Evolutionary conservation across 1,140 invertebrate genomes (phyloP), one percentile per base, ranked within the genome.

Genomic region (Saccostrea glomerata): DNA sequence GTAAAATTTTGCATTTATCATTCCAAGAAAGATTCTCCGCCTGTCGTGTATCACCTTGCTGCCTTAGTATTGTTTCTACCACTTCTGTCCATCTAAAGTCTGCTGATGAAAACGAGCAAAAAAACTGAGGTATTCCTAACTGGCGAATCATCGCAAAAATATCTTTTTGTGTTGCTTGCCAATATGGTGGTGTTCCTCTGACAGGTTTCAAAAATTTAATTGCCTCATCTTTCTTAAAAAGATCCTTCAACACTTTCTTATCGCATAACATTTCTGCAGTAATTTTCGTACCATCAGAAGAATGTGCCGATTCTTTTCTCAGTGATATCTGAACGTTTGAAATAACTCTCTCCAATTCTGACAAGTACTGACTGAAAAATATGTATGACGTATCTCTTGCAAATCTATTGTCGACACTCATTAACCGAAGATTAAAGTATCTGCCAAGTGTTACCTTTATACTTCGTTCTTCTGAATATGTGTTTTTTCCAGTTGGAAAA

Each of bases 61-160:
- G 60, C 56, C 56, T 58, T 17, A 82, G 55, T 23, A 89, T 87
- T 84, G 82, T 73, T 56, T 85, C 84, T 5, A 90, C 55, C 47
- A 90, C 25, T 85, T 90, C 86, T 17, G 17, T 23, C 90, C 91
- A 92, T 58, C 56, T 82, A 1, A 85, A 84, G 56, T 90, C 91
- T 23, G 91, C 91, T 47, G 90, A 73, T 23, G 90, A 91, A 63
- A 90, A 86, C 20, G 84, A 89, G 47, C 70, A 84, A 83, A 91
- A 89, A 25, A 36, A 90, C 12, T 86, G 88, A n/a, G 90, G 86
- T 2, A 85, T 7, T 15, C 90, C 89, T 20, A 91, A 58, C 85
- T 90, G 90, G 1, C 88, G 58, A 17, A 91, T 47, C 70, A 84
- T 70, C 89, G 56, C 56, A 58, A 58, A 58, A 17, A 58, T 58